These are phyloP conservation scores for Hystrix brachyura DNA, from an alignment of 2,113 vertebrate genomes.

Conservation along the genomic window DNA sequence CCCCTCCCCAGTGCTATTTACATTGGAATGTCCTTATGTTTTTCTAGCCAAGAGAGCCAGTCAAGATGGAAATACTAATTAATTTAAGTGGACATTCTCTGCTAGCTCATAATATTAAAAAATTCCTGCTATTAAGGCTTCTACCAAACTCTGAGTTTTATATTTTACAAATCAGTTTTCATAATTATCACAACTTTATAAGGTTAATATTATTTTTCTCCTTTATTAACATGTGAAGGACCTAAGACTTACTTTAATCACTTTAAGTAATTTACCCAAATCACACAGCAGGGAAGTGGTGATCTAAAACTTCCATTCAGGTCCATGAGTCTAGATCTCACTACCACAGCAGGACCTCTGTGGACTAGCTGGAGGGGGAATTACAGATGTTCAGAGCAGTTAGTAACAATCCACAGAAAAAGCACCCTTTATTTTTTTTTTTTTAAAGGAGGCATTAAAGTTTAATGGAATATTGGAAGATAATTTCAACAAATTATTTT, in stretches of 20 bases:
- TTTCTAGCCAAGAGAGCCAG: conserved; percentile 74
- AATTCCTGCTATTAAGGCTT: neutral
- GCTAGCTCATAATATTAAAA: conserved; percentile 45
- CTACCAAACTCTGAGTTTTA: conserved; percentile 45
- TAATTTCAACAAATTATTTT: neutral
- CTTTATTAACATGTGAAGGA: neutral
- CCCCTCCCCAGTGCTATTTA: conserved; percentile 67
- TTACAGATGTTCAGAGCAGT: neutral
- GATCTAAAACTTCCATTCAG: neutral
- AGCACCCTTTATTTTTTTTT: neutral
- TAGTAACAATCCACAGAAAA: neutral
- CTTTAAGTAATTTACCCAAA: neutral
- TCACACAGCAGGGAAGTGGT: neutral
- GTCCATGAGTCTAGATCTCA: neutral
- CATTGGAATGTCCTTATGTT: conserved; percentile 66
- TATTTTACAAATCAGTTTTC: conserved; percentile 46
- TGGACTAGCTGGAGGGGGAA: neutral
- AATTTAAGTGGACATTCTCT: conserved; percentile 62
- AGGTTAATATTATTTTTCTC: neutral
- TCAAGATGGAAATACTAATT: conserved; percentile 73
- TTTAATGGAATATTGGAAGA: neutral
- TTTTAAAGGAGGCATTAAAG: neutral
- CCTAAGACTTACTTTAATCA: neutral
- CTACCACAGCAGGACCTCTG: neutral
- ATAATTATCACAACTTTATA: conserved; percentile 1